Evolutionary conservation across 2,888 invertebrate species (phyloP).

Genomic region (Poecilus cupreus): DNA sequence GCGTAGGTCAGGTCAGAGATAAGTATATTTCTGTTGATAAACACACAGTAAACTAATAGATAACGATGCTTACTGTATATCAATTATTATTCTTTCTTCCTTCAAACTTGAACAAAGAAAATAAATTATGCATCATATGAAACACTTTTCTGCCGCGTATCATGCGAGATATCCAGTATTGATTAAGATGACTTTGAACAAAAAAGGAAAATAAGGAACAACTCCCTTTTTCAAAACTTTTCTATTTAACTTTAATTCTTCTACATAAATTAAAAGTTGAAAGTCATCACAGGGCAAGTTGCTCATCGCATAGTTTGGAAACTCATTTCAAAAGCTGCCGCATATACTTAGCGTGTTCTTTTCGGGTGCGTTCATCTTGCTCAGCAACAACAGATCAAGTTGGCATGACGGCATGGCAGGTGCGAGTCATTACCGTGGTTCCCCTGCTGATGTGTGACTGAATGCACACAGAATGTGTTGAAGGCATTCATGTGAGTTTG

Average conservation of each 20-base stretch:
- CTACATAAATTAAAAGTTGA: conserved; percentile 41
- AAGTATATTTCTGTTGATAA: background rate
- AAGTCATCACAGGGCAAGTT: conserved; percentile 9
- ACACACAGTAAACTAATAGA: background rate
- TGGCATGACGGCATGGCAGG: conserved; percentile 3
- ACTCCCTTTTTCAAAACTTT: conserved; percentile 3
- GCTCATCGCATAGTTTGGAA: background rate
- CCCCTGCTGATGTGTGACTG: background rate
- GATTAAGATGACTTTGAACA: conserved; percentile 25
- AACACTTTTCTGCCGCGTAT: background rate
- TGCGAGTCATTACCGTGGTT: background rate
- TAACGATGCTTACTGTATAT: background rate
- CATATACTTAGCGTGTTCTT: conserved; percentile 1
- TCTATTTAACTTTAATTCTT: conserved; percentile 37
- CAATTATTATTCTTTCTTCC: background rate
- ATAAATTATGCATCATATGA: background rate
- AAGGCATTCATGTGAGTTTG: background rate
- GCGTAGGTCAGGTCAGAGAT: conserved; percentile 22
- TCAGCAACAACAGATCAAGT: background rate
- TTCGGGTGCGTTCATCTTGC: background rate
- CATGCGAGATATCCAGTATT: background rate
- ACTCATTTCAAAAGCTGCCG: conserved; percentile 16
- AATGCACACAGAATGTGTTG: background rate
- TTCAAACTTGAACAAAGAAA: background rate
- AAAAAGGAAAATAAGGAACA: background rate